Evolutionary conservation across 2,113 vertebrate genomes (phyloP), one percentile per base, ranked within the genome.

Genomic region (Apteryx mantelli): DNA sequence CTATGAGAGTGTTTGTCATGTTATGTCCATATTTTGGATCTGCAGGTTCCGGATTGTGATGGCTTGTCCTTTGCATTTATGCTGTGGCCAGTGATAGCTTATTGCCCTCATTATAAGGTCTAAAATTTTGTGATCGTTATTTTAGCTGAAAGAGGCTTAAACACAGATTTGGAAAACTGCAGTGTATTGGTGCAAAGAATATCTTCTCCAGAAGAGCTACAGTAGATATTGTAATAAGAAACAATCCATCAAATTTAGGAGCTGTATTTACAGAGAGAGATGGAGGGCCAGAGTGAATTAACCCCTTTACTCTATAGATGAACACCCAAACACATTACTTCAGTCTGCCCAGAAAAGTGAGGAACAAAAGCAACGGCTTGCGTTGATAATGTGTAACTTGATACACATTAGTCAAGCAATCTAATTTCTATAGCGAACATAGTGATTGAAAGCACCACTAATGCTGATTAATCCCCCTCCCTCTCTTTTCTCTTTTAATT

Each of bases 381-480:
- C 86, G 34, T 81, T 79, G 89, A 52, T 83, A 83, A 34, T 2
- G 75, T 80, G 64, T 18, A 30, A 52, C 71, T 56, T 15, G 55
- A 44, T 38, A 38, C 36, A 38, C 40, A 36, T 0, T 6, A 88
- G 56, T 65, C 68, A n/a, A 73, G 68, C 79, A 52, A 69, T 93
- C 86, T 78, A 26, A 95, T 95, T 94, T 94, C 89, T 88, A 14
- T 13, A n/a, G 85, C 60, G 66, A 85, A 34, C 9, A 8, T 42
- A 4, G 63, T 69, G 91, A 76, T 4, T 94, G 93, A 86, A 75
- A 85, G 91, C 60, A 88, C 75, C 69, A 40, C 82, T 97, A 81
- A 93, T 61, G 52, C 68, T 90, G 79, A 95, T 97, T 96, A 91
- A 86, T 80, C 55, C 52, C 82, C 55, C 82, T 86, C 96, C 60